Evolutionary conservation across 2,797 vertebrate species (phyloP).

Genomic region (Tokudaia muenninki): DNA sequence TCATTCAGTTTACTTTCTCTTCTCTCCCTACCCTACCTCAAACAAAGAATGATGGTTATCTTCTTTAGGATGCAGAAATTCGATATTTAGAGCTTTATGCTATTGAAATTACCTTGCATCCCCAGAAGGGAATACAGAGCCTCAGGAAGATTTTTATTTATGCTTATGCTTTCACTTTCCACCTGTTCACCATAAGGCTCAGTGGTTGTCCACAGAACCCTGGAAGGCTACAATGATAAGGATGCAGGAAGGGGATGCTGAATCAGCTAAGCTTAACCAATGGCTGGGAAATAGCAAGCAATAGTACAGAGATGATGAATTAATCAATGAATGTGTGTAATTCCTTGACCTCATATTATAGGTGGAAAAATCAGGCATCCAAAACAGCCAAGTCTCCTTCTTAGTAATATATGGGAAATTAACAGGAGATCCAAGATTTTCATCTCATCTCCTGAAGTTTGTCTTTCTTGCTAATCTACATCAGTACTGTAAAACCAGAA

Average conservation of each 20-base stretch:
- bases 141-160: neutral
- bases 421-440: neutral
- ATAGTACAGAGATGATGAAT: neutral
- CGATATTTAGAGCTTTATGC: neutral
- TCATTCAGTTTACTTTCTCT: neutral
- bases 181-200: neutral
- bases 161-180: neutral
- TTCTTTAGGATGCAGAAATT: neutral
- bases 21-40: neutral
- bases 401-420: neutral
- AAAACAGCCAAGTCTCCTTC: neutral
- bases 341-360: neutral
- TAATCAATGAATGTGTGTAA: neutral
- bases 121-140: neutral
- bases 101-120: neutral
- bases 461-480: neutral
- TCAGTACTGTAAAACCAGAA: neutral
- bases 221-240: neutral
- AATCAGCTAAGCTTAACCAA: neutral
- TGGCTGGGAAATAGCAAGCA: neutral
- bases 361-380: neutral
- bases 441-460: fast-evolving
- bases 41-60: neutral
- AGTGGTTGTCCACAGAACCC: fast-evolving
- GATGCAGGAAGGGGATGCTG: neutral